These are phyloP conservation scores for Labroides dimidiatus DNA, from an alignment of 2,797 vertebrate species.

Conservation along the genomic window DNA sequence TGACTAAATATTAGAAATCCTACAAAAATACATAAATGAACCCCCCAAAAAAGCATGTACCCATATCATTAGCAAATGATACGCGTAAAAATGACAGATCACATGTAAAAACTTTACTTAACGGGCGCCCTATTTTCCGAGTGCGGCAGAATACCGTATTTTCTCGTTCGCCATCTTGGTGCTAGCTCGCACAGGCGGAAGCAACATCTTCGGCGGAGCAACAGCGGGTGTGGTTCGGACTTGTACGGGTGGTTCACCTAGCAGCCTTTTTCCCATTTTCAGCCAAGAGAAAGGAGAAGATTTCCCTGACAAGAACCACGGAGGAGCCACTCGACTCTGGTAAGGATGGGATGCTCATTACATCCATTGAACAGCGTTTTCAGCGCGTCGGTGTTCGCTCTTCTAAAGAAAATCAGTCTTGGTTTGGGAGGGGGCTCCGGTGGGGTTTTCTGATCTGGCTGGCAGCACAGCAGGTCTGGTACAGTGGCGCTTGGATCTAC, in stretches of 20 bases:
- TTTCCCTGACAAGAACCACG: conserved; percentile 65
- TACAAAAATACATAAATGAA: not conserved
- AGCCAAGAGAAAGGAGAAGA: conserved; percentile 63
- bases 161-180: conserved; percentile 86
- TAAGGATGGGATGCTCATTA: conserved; percentile 32
- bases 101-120: conserved; percentile 37
- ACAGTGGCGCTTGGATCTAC: conserved; percentile 80
- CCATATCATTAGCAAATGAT: not conserved
- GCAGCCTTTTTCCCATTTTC: conserved; percentile 72
- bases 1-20: not conserved
- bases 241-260: conserved; percentile 79
- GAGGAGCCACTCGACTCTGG: conserved; percentile 78
- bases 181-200: conserved; percentile 77
- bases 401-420: conserved; percentile 66
- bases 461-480: conserved; percentile 74
- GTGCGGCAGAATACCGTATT: conserved; percentile 84
- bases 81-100: not conserved
- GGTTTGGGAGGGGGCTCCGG: conserved; percentile 69
- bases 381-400: conserved; percentile 28
- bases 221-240: conserved; percentile 80
- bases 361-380: not conserved
- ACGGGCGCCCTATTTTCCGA: conserved; percentile 76
- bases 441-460: conserved; percentile 76
- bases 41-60: accelerated
- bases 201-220: conserved; percentile 73